Evolutionary conservation across 2,113 vertebrate species (phyloP).

Genomic region (Ellobius talpinus): DNA sequence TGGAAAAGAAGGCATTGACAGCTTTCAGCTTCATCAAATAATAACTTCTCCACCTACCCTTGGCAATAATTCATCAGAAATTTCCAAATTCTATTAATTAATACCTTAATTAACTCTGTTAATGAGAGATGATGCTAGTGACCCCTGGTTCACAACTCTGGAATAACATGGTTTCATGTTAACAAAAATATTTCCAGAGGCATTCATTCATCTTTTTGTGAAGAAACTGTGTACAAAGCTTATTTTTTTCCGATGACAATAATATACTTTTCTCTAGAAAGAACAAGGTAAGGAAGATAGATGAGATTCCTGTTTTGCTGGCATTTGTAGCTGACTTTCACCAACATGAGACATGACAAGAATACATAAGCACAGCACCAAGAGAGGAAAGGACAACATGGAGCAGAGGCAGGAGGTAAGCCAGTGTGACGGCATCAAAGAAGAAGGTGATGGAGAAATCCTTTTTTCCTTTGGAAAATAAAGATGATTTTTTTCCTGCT

Average conservation of each 20-base stretch:
- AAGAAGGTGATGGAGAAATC: neutral
- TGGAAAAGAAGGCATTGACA: conserved; percentile 24
- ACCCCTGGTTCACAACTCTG: conserved; percentile 42
- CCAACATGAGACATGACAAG: neutral
- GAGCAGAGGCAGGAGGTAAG: neutral
- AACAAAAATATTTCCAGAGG: neutral
- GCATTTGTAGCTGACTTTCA: conserved; percentile 1
- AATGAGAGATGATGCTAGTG: conserved; percentile 11
- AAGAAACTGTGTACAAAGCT: neutral
- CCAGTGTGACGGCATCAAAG: neutral
- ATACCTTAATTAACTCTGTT: conserved; percentile 45
- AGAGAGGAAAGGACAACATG: neutral
- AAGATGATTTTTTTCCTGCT: neutral
- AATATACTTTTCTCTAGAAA: neutral
- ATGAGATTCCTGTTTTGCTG: neutral
- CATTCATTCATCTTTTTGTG: conserved; percentile 33
- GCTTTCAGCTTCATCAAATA: conserved; percentile 45
- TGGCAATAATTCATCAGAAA: neutral
- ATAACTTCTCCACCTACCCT: conserved; percentile 35
- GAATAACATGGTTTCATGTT: conserved; percentile 21
- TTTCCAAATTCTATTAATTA: conserved; percentile 55
- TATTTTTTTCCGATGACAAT: neutral
- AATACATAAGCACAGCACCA: conserved; percentile 4
- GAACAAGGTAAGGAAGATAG: neutral
- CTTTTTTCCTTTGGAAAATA: conserved; percentile 2